phyloP scores from a whole-genome alignment of 2,113 vertebrate species.

The Raja brachyura region DNA sequence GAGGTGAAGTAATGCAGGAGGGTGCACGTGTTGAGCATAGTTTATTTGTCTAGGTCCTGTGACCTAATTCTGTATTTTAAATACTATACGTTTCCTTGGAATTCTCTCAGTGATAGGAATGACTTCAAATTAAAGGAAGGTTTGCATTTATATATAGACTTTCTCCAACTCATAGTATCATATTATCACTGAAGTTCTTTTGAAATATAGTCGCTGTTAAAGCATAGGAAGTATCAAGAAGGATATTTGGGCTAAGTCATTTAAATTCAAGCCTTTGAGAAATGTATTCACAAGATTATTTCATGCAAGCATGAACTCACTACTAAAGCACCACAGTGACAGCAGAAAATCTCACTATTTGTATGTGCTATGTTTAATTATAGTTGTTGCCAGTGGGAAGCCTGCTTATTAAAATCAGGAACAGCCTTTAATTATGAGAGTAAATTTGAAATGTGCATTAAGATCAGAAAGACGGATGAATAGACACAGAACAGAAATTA shows the following conservation, averaged over 20 bases:
- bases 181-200: not conserved
- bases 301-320: not conserved
- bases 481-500: not conserved
- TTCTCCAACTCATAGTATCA: not conserved
- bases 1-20: not conserved
- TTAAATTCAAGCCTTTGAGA: not conserved
- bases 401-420: not conserved
- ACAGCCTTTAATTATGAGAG: not conserved
- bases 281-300: not conserved
- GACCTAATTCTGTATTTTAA: not conserved
- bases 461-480: not conserved
- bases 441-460: conserved; percentile 6
- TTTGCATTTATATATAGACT: not conserved
- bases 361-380: not conserved
- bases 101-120: not conserved
- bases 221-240: not conserved
- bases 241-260: not conserved
- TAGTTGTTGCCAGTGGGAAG: not conserved
- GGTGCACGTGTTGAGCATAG: not conserved
- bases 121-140: not conserved
- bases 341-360: not conserved
- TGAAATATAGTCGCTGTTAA: not conserved
- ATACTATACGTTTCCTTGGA: not conserved
- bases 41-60: not conserved
- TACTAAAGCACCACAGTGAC: not conserved